Percentiles rank a stretch among this genome's conserved stretches.
phyloP scores from a whole-genome alignment of 53 echinoderm and acorn worm genomes.

The Apostichopus leukothele region DNA sequence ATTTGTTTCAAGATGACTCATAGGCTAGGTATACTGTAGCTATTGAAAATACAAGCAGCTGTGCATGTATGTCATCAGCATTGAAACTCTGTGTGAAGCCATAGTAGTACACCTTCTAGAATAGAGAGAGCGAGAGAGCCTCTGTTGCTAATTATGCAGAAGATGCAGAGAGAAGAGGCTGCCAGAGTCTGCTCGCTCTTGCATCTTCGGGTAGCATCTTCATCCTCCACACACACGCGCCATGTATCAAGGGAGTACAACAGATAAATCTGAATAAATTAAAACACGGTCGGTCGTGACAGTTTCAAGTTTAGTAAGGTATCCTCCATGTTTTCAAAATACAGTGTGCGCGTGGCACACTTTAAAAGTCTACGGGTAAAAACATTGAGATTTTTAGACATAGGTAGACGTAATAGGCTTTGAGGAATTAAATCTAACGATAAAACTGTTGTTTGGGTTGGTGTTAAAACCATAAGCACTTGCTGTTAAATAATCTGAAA shows the following conservation, averaged over 20 bases:
- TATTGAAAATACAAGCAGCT: too few relatives aligned
- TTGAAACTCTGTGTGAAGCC: not conserved
- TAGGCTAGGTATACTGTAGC: not conserved
- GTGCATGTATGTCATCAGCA: not conserved
- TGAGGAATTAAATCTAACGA: not conserved
- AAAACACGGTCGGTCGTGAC: not conserved
- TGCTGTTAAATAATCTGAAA: not conserved
- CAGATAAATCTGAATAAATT: not conserved
- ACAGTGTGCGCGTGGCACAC: not conserved
- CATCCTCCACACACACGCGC: not conserved
- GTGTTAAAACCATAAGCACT: not conserved
- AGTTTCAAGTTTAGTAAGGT: not conserved
- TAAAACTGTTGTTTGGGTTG: not conserved
- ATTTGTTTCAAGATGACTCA: not conserved
- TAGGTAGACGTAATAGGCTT: not conserved
- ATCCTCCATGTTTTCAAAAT: not conserved
- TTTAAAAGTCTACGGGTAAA: not conserved
- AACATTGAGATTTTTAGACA: not conserved
- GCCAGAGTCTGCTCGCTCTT: not conserved
- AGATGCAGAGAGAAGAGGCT: not conserved
- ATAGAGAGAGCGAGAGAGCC: not conserved
- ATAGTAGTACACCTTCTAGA: not conserved
- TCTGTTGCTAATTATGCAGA: constrained; percentile 38
- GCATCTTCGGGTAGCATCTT: not conserved
- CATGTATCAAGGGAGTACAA: too few relatives aligned